phyloP scores from a whole-genome alignment of 2,113 vertebrate genomes.

The Tragelaphus strepsiceros region DNA sequence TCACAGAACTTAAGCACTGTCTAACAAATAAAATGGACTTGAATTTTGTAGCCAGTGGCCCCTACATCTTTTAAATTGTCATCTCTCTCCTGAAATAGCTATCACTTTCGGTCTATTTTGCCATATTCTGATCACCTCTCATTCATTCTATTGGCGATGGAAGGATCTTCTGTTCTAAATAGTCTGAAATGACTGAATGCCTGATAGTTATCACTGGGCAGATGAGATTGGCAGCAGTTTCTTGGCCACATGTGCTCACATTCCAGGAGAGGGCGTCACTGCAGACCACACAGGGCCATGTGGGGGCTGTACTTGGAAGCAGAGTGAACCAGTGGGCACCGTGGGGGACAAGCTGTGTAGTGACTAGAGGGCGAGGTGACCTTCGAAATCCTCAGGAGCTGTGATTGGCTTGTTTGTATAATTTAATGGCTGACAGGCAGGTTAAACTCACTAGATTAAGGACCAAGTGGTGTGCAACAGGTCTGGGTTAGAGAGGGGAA shows the following conservation, averaged over 20 bases:
- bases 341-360: not conserved
- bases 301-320: fast-evolving
- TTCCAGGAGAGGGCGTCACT: not conserved
- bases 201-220: not conserved
- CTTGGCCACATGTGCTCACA: not conserved
- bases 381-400: not conserved
- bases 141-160: not conserved
- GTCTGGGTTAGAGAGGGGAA: not conserved
- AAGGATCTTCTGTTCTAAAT: not conserved
- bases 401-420: not conserved
- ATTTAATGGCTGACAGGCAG: not conserved
- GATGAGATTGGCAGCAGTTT: not conserved
- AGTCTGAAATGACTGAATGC: not conserved
- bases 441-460: not conserved
- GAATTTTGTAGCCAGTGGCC: not conserved
- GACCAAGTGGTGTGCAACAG: not conserved
- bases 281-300: fast-evolving
- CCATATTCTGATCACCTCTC: not conserved
- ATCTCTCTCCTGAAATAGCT: not conserved
- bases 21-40: not conserved
- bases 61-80: not conserved
- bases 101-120: not conserved
- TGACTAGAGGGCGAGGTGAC: not conserved
- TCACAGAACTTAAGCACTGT: not conserved
- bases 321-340: not conserved